Evolutionary conservation across 2,113 vertebrate genomes (phyloP).

Genomic region (Laticauda laticaudata): DNA sequence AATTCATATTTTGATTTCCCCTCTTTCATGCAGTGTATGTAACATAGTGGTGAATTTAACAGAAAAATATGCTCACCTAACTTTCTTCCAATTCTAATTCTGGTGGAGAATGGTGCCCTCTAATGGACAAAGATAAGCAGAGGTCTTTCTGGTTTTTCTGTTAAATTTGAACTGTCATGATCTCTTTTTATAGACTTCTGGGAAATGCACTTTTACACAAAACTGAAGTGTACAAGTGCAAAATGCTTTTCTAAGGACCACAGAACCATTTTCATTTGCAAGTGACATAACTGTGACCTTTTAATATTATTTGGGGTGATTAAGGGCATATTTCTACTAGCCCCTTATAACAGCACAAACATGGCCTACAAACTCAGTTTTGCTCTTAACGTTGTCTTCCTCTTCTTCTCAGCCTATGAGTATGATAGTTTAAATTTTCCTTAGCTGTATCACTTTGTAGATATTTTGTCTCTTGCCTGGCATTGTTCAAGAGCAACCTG

Average conservation of each 20-base stretch:
- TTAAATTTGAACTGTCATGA: too few relatives aligned
- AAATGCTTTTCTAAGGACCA: not conserved
- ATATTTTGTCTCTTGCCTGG: not conserved
- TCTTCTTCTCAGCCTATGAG: not conserved
- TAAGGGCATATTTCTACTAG: not conserved
- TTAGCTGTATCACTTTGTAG: not conserved
- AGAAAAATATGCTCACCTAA: not conserved
- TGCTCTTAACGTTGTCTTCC: not conserved
- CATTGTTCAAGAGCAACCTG: not conserved
- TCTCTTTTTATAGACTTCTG: not conserved
- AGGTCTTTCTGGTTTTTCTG: not conserved
- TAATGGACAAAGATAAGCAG: not conserved
- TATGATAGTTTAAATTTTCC: not conserved
- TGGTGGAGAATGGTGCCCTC: not conserved
- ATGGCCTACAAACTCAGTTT: not conserved
- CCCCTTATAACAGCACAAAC: not conserved
- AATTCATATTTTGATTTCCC: not conserved
- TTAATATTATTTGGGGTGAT: not conserved
- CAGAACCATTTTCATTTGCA: not conserved
- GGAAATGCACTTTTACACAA: not conserved
- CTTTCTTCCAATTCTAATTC: not conserved
- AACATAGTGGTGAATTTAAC: not conserved
- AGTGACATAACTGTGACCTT: not conserved
- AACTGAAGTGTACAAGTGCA: not conserved
- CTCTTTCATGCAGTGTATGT: not conserved